Base-by-base conservation (phyloP, 2,113 vertebrate genomes). In the Clarias macrocephalus region DNA sequence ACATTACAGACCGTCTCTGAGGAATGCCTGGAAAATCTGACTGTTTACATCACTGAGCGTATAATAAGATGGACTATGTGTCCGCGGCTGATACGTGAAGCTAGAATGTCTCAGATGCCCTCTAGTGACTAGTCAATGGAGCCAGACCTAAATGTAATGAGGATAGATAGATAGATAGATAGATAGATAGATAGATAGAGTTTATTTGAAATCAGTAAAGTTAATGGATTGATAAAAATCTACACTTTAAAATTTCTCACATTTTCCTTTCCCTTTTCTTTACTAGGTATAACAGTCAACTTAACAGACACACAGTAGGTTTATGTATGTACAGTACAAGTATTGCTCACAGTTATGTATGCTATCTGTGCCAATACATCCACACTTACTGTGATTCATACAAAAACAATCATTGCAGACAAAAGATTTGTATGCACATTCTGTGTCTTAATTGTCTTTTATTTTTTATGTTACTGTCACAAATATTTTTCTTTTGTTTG, bases 51-150 rank as follows among this genome's bases (percentile, higher is more conserved):
- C 8, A 57, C 10, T 15, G 73, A 54, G 1, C 11, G 1, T 54
- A 77, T 79, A 79, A 79, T 79, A 79, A 79, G 52, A 56, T 79
- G 73, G 48, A 13, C 73, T 54, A 76, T 15, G 13, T 76, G 76
- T 28, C 76, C 7, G 7, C 56, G 15, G 15, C 76, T 79, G 15
- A 79, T 56, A 79, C 8, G 23, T 15, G 23, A 76, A 48, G 19
- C 70, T 42, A 42, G 23, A 77, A 56, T 79, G 52, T 79, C 25
- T 79, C 52, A 56, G 15, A 54, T 56, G 73, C 48, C 48, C 23
- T 54, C 73, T 76, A 54, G 23, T 76, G 23, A 76, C 73, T 54
- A 3, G 33, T 12, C 19, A 73, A 42, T 42, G 70, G 8, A 37
- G 37, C 70, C 30, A 23, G 8, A 42, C 8, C 8, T 16, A 70